Percentiles rank a stretch among this genome's conserved stretches.
Evolutionary conservation across 2,797 vertebrate species (phyloP).

Genomic region (Epinephelus awoara): DNA sequence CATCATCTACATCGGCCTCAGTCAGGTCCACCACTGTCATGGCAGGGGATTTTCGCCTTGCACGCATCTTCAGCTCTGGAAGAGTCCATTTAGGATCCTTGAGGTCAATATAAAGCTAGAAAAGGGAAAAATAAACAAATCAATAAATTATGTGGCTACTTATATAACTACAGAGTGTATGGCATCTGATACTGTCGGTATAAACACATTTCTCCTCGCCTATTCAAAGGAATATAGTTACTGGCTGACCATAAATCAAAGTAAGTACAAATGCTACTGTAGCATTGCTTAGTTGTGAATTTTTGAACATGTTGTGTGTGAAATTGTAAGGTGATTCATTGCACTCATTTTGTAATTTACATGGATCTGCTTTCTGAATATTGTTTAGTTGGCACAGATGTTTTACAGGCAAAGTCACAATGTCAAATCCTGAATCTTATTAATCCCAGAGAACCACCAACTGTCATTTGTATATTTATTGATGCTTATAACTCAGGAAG

Average conservation of each 20-base stretch:
- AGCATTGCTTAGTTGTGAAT: neutral
- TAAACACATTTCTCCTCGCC: neutral
- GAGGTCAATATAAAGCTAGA: constrained; percentile 77
- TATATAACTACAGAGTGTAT: neutral
- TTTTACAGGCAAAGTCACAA: no score
- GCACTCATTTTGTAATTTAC: neutral
- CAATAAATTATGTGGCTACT: neutral
- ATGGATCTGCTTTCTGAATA: neutral
- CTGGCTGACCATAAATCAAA: neutral
- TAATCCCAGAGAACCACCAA: no score
- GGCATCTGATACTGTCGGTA: neutral
- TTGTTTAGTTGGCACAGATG: neutral
- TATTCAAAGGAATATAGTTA: neutral
- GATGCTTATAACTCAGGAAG: no score
- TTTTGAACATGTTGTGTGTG: neutral
- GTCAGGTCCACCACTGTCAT: constrained; percentile 69
- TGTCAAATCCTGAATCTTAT: no score
- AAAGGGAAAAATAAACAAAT: constrained; percentile 12
- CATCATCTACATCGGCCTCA: constrained; percentile 17
- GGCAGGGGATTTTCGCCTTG: constrained; percentile 23
- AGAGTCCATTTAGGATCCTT: constrained; percentile 59
- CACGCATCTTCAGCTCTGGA: constrained; percentile 38
- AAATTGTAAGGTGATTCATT: neutral
- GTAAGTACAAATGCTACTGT: no score
- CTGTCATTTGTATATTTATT: no score